Evolutionary conservation across 2,113 vertebrate genomes (phyloP).

Genomic region (Sula dactylatra): DNA sequence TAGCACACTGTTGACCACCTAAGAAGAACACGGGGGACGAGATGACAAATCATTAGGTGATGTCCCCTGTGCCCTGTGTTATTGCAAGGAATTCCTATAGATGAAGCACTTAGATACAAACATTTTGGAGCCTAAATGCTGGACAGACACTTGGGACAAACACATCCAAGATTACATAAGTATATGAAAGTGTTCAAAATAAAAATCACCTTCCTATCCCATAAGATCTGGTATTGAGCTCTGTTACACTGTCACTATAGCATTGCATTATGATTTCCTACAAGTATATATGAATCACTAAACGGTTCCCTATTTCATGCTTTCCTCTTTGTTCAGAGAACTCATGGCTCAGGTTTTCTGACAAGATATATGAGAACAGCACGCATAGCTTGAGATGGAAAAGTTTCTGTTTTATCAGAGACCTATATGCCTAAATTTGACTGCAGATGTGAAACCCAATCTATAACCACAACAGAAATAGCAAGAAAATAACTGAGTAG

Average conservation of each 20-base stretch:
- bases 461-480: neutral
- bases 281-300: neutral
- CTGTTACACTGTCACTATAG: neutral
- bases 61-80: neutral
- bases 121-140: neutral
- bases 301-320: neutral
- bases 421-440: neutral
- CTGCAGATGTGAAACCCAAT: neutral
- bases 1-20: neutral
- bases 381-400: neutral
- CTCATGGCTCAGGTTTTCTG: neutral
- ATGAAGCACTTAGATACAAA: neutral
- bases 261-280: neutral
- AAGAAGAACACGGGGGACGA: neutral
- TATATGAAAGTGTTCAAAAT: neutral
- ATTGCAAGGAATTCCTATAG: neutral
- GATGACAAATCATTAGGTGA: neutral
- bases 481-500: neutral
- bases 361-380: neutral
- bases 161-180: neutral
- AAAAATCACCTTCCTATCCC: neutral
- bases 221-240: neutral
- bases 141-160: neutral
- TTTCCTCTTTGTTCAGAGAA: neutral
- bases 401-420: neutral